phyloP scores from a whole-genome alignment of 2,797 vertebrate species.

The Valencia hispanica region DNA sequence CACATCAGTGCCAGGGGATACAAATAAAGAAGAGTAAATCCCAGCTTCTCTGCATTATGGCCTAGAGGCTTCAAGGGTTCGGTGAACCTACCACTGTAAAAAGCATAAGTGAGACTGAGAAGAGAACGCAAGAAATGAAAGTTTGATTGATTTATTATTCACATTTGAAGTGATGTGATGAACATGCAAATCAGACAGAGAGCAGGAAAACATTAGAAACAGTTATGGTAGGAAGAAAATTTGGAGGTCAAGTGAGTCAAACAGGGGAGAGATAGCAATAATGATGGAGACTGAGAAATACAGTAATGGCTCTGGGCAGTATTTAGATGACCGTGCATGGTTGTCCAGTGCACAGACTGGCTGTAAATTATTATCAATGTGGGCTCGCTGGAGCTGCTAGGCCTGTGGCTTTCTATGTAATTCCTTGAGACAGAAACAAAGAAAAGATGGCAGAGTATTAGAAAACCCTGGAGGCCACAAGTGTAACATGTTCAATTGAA shows the following conservation, averaged over 20 bases:
- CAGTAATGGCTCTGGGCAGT: slow-evolving; percentile 67
- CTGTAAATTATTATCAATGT: slow-evolving; percentile 70
- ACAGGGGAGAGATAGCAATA: slow-evolving; percentile 21
- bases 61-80: slow-evolving; percentile 19
- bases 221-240: slow-evolving; percentile 9
- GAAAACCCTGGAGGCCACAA: slow-evolving; percentile 14
- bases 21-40: slow-evolving; percentile 58
- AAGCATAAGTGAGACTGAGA: slow-evolving; percentile 9
- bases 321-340: slow-evolving; percentile 72
- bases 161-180: slow-evolving; percentile 15
- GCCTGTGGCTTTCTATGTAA: slow-evolving; percentile 45
- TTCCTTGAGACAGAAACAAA: slow-evolving; percentile 50
- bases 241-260: slow-evolving; percentile 50
- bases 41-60: slow-evolving; percentile 32
- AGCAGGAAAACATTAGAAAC: not conserved
- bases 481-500: slow-evolving; percentile 21
- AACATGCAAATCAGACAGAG: slow-evolving; percentile 32
- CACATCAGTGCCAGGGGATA: slow-evolving; percentile 39
- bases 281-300: slow-evolving; percentile 52
- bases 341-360: slow-evolving; percentile 64
- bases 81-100: slow-evolving; percentile 23
- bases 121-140: slow-evolving; percentile 11
- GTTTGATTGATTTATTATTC: slow-evolving; percentile 2
- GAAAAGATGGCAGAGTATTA: slow-evolving; percentile 17
- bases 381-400: slow-evolving; percentile 59